These are phyloP conservation scores for Hippoglossus stenolepis DNA, from an alignment of 2,113 vertebrate species.

Conservation along the genomic window DNA sequence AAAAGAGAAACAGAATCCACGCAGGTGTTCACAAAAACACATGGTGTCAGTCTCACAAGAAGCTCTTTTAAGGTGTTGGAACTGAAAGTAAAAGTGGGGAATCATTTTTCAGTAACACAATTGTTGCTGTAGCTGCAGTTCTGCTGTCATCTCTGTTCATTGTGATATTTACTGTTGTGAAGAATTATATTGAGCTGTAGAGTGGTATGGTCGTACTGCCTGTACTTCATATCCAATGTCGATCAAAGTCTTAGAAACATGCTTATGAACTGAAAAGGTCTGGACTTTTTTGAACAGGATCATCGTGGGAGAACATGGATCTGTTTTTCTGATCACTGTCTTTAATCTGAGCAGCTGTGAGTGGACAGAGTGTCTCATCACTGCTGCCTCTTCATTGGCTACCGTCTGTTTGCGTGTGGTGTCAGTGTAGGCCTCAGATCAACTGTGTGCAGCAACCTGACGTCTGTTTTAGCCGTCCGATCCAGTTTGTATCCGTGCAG, in stretches of 20 bases:
- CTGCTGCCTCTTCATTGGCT: not conserved
- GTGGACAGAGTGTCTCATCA: not conserved
- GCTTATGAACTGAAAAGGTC: not conserved
- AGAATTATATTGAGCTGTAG: slow-evolving; percentile 37
- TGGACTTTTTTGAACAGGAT: slow-evolving; percentile 5
- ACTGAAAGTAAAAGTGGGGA: not conserved
- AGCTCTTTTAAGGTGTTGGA: not conserved
- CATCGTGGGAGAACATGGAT: not conserved
- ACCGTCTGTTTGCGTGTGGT: slow-evolving; percentile 17
- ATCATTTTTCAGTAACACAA: not conserved
- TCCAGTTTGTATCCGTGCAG: slow-evolving; percentile 58
- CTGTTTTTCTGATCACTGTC: slow-evolving; percentile 8
- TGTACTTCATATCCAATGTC: slow-evolving; percentile 41
- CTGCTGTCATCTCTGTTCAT: slow-evolving; percentile 38
- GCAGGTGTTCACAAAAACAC: no score
- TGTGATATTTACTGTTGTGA: slow-evolving; percentile 51
- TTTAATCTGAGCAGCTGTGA: slow-evolving; percentile 6
- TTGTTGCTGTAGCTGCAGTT: slow-evolving; percentile 11
- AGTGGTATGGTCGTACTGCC: slow-evolving; percentile 31
- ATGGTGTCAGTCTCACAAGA: not conserved
- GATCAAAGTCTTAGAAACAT: slow-evolving; percentile 47
- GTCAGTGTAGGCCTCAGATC: slow-evolving; percentile 8
- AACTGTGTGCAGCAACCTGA: slow-evolving; percentile 35
- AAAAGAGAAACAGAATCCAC: not conserved
- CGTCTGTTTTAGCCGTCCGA: slow-evolving; percentile 70